Percentiles rank a stretch among this genome's conserved stretches.
phyloP scores from a whole-genome alignment of 2,113 vertebrate species.

The Thamnaconus septentrionalis region DNA sequence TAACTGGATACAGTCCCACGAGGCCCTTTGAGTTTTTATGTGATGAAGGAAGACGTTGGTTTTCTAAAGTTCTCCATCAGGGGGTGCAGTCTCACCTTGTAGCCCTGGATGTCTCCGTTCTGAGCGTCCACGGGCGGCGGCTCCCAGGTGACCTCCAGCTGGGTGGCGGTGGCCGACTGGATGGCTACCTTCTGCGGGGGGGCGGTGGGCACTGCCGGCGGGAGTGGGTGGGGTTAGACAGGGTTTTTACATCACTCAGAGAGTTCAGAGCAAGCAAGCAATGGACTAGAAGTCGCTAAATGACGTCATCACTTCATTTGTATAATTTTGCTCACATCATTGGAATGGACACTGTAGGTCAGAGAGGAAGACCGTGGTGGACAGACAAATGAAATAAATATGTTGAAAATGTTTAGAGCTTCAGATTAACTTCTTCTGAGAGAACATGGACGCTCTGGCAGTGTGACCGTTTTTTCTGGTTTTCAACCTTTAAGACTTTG shows the following conservation, averaged over 20 bases:
- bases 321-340: too few species aligned
- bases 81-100: conserved; percentile 80
- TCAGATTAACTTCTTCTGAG: too few species aligned
- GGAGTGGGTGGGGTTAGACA: too few species aligned
- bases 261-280: too few species aligned
- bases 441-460: too few species aligned
- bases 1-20: conserved; percentile 15
- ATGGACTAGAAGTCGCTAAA: not conserved
- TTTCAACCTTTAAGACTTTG: too few species aligned
- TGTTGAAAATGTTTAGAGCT: too few species aligned
- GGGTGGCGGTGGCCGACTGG: conserved; percentile 86
- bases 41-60: conserved; percentile 3
- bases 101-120: conserved; percentile 97
- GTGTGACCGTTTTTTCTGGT: too few species aligned
- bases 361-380: too few species aligned
- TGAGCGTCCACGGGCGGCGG: conserved; percentile 86
- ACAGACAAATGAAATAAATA: too few species aligned
- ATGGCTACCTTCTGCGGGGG: conserved; percentile 86
- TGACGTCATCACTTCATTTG: not conserved
- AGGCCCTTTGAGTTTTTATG: conserved; percentile 16
- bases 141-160: conserved; percentile 94
- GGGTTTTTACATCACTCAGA: too few species aligned
- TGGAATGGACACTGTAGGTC: too few species aligned
- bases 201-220: conserved; percentile 85
- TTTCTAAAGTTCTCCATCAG: not conserved